phyloP scores from a whole-genome alignment of 1,140 invertebrate species.

The Hyles euphorbiae region DNA sequence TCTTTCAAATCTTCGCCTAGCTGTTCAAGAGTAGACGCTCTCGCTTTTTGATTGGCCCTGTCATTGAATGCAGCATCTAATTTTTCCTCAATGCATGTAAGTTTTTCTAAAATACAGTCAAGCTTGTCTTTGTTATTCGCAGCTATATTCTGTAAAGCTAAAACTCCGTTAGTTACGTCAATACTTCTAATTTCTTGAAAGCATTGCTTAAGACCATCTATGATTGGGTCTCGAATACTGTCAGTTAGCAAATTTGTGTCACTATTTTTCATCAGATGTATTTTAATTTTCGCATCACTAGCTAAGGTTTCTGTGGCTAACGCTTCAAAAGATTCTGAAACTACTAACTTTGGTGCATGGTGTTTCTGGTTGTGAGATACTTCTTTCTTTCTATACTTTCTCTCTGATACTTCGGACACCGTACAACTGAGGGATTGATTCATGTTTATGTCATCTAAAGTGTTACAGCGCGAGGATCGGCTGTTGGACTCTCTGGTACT shows the following conservation, averaged over 20 bases:
- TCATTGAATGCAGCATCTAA: conserved; percentile 21
- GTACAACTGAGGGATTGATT: conserved; percentile 50
- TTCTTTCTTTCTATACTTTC: conserved; percentile 36
- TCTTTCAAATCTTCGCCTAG: conserved; percentile 49
- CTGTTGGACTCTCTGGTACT: conserved; percentile 38
- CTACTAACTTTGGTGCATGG: conserved; percentile 30
- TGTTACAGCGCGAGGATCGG: conserved; percentile 45
- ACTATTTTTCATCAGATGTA: conserved; percentile 59
- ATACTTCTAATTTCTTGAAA: conserved; percentile 34
- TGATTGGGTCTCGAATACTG: conserved; percentile 43
- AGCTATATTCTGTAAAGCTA: conserved; percentile 32
- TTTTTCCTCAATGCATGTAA: conserved; percentile 41
- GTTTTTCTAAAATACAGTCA: conserved; percentile 41
- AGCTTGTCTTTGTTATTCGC: conserved; percentile 41
- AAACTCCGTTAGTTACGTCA: conserved; percentile 23
- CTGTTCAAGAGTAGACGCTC: conserved; percentile 50
- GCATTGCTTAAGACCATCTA: conserved; percentile 45
- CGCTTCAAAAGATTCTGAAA: conserved; percentile 55
- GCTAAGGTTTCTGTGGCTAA: conserved; percentile 41
- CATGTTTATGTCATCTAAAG: conserved; percentile 50
- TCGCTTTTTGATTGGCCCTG: conserved; percentile 13
- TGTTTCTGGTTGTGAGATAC: conserved; percentile 25
- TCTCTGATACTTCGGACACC: conserved; percentile 50
- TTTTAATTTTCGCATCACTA: conserved; percentile 53
- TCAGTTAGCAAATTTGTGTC: conserved; percentile 50